Percentiles rank a stretch among this genome's conserved stretches.
These are phyloP conservation scores for Polypterus bichir DNA, from an alignment of 2,113 vertebrate genomes.

Conservation along the genomic window DNA sequence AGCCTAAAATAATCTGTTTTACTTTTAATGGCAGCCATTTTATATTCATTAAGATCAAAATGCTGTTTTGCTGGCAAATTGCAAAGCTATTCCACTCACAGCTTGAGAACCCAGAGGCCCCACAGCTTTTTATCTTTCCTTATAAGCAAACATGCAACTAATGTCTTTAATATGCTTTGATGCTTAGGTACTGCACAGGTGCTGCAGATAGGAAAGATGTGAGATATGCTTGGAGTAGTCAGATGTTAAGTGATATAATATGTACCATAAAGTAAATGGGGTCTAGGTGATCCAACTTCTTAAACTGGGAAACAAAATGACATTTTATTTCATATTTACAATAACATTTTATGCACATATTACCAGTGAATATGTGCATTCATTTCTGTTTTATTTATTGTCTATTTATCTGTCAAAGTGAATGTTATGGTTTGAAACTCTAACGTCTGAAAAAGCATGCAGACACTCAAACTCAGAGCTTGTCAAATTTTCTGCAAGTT, in stretches of 20 bases:
- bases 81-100: constrained; percentile 97
- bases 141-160: constrained; percentile 86
- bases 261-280: too few relatives aligned
- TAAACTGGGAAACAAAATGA: too few relatives aligned
- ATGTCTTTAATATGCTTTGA: constrained; percentile 93
- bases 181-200: constrained; percentile 68
- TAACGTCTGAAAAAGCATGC: too few relatives aligned
- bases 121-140: constrained; percentile 79
- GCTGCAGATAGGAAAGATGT: constrained; percentile 54
- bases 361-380: too few relatives aligned
- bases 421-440: too few relatives aligned
- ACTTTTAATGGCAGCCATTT: constrained; percentile 98
- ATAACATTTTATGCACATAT: too few relatives aligned
- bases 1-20: constrained; percentile 94
- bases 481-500: too few relatives aligned
- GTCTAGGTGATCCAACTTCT: too few relatives aligned
- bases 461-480: too few relatives aligned
- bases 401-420: too few relatives aligned
- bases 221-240: constrained; percentile 56
- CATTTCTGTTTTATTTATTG: too few relatives aligned
- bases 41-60: constrained; percentile 99
- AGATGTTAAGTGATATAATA: constrained; percentile 46
- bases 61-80: constrained; percentile 95
- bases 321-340: too few relatives aligned
- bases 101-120: constrained; percentile 89